Percentiles rank a stretch among this genome's conserved stretches.
phyloP scores from a whole-genome alignment of 2,797 vertebrate genomes.

The Varecia variegata region DNA sequence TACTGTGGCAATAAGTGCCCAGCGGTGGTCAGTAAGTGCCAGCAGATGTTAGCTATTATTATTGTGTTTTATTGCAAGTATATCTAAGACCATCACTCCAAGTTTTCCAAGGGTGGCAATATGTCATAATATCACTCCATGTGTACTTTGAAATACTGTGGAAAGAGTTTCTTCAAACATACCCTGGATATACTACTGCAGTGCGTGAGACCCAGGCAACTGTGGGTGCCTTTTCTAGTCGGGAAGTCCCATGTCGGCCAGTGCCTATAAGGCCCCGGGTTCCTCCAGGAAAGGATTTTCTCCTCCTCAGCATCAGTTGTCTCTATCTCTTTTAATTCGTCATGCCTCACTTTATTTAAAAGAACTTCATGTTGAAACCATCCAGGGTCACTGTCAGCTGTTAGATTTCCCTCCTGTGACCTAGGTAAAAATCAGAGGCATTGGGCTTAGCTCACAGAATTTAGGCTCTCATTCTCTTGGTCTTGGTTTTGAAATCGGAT shows the following conservation, averaged over 20 bases:
- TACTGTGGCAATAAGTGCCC: background rate
- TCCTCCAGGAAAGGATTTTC: background rate
- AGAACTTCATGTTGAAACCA: background rate
- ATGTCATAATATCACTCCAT: background rate
- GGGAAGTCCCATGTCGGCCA: background rate
- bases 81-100: background rate
- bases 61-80: background rate
- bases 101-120: background rate
- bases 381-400: background rate
- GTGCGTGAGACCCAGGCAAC: accelerated
- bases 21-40: background rate
- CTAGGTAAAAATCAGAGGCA: background rate
- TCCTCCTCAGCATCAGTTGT: background rate
- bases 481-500: background rate
- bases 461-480: background rate
- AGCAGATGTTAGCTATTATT: background rate
- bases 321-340: background rate
- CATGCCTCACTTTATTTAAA: background rate
- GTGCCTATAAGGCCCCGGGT: background rate
- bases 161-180: background rate
- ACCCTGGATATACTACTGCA: background rate
- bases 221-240: background rate
- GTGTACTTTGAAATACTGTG: background rate
- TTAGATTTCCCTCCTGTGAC: background rate
- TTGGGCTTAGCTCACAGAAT: background rate